Percentiles rank a stretch among this genome's conserved stretches.
Conservation (phyloP, 2,113 vertebrate species). For the Cochlearius cochlearius region DNA sequence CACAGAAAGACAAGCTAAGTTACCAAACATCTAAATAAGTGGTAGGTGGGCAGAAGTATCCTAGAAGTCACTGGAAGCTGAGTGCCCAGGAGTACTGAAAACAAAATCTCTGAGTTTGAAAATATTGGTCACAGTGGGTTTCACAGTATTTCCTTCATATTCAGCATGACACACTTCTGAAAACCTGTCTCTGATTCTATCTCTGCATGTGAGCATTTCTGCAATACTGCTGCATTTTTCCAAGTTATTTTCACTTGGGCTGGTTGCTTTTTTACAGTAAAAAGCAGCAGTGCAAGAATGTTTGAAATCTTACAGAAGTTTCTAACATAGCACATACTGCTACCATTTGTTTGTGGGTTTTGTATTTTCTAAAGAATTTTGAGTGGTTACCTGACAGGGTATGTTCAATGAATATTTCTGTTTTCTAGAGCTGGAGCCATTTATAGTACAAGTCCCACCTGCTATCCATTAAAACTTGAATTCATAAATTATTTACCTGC, state of each 20-base stretch:
- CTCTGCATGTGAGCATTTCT: background rate
- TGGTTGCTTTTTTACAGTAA: background rate
- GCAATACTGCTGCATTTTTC: background rate
- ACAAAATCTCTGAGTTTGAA: background rate
- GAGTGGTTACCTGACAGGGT: background rate
- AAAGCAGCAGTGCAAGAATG: background rate
- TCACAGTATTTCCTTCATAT: fast-evolving
- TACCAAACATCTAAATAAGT: background rate
- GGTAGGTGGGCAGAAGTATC: background rate
- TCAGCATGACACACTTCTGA: fast-evolving
- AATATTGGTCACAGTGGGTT: background rate
- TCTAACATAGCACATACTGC: background rate
- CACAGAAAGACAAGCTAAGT: background rate
- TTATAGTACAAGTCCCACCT: background rate
- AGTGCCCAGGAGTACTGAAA: background rate
- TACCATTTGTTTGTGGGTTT: background rate
- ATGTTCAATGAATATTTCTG: background rate
- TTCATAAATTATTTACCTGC: background rate
- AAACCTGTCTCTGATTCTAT: background rate
- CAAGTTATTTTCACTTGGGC: background rate
- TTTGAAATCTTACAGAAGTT: background rate
- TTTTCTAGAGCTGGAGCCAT: background rate
- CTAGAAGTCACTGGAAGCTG: background rate
- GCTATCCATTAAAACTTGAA: background rate
- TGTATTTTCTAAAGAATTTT: background rate